A percentile compares a stretch with the other conserved stretches of the same genome.
Conservation (phyloP, 2,797 vertebrate genomes). For the Cygnus olor region DNA sequence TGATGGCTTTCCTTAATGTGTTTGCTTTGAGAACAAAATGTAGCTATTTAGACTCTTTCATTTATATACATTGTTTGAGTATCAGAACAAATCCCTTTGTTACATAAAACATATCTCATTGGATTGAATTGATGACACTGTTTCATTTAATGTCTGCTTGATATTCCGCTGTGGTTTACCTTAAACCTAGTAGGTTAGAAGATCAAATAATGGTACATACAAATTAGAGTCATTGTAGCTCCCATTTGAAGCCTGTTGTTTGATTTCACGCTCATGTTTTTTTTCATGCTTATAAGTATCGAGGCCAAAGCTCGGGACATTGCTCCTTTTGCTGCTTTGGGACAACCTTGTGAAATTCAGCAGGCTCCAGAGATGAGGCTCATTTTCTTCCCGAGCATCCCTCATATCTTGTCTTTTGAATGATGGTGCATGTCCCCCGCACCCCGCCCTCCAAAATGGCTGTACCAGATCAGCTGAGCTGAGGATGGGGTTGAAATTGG, state of each 20-base stretch:
- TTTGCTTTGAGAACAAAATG: slow-evolving; percentile 68
- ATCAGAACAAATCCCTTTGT: slow-evolving; percentile 75
- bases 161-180: slow-evolving; percentile 67
- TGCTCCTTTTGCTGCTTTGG: slow-evolving; percentile 11
- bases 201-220: slow-evolving; percentile 65
- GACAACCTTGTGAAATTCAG: neutral
- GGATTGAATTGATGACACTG: slow-evolving; percentile 68
- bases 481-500: neutral
- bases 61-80: slow-evolving; percentile 72
- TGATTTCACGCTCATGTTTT: slow-evolving; percentile 57
- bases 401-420: neutral
- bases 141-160: slow-evolving; percentile 67
- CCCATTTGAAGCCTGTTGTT: slow-evolving; percentile 59
- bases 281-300: slow-evolving; percentile 31
- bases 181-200: slow-evolving; percentile 71
- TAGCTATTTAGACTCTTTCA: slow-evolving; percentile 62
- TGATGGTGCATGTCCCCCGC: neutral
- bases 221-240: slow-evolving; percentile 58
- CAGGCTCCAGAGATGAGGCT: neutral
- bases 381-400: neutral
- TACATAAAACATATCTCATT: slow-evolving; percentile 67
- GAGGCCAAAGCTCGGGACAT: neutral
- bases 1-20: slow-evolving; percentile 62
- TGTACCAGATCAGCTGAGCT: neutral
- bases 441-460: neutral